phyloP scores from a whole-genome alignment of 1,140 invertebrate genomes.

The Neodiprion fabricii region DNA sequence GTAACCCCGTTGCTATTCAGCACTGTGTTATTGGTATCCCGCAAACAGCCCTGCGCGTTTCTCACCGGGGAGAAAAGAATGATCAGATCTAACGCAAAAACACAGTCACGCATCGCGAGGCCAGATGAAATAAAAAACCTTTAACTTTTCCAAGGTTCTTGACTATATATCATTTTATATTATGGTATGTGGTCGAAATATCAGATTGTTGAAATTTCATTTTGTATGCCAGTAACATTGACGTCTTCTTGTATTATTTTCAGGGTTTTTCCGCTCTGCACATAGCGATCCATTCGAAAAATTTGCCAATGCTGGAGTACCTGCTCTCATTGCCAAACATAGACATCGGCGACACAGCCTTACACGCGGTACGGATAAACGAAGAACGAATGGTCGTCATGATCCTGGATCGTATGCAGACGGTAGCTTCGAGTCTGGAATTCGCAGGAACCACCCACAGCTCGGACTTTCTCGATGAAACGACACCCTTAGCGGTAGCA shows the following conservation, averaged over 20 bases:
- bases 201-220: too few relatives aligned
- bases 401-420: constrained; percentile 60
- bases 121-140: too few relatives aligned
- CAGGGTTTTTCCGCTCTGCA: constrained; percentile 65
- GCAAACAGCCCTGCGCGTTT: too few relatives aligned
- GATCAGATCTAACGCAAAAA: too few relatives aligned
- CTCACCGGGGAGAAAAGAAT: too few relatives aligned
- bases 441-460: constrained; percentile 61
- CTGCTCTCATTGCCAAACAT: constrained; percentile 59
- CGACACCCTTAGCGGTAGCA: constrained; percentile 76
- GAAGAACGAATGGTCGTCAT: constrained; percentile 56
- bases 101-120: too few relatives aligned
- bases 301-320: constrained; percentile 63
- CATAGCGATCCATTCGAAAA: constrained; percentile 61
- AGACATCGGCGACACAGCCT: constrained; percentile 63
- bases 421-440: constrained; percentile 58
- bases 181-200: too few relatives aligned
- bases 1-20: too few relatives aligned
- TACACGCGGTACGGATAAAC: constrained; percentile 65
- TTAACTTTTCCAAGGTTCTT: too few relatives aligned
- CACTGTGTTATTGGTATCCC: too few relatives aligned
- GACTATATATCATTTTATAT: too few relatives aligned
- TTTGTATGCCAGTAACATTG: background rate
- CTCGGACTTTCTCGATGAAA: constrained; percentile 70
- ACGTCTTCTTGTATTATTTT: constrained; percentile 11